These are phyloP conservation scores for Poecilia wingei DNA, from an alignment of 2,797 vertebrate genomes.

Conservation along the genomic window DNA sequence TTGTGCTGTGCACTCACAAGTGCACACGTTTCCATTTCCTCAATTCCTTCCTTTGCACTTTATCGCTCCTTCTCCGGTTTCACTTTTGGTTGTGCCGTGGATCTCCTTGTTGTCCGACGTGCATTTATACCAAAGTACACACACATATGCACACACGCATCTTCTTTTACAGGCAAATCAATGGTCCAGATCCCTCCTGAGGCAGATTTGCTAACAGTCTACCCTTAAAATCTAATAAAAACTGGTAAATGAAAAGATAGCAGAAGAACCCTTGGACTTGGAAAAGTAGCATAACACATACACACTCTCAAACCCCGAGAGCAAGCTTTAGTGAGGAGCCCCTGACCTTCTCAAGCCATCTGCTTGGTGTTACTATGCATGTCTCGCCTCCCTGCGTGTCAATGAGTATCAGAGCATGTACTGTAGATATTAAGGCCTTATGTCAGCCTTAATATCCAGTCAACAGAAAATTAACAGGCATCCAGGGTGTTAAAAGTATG, in stretches of 20 bases:
- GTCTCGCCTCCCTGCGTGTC: constrained; percentile 53
- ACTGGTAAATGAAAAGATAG: constrained; percentile 69
- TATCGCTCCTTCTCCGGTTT: constrained; percentile 21
- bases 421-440: constrained; percentile 54
- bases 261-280: constrained; percentile 52
- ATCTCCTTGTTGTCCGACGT: background rate
- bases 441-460: constrained; percentile 52
- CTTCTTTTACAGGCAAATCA: constrained; percentile 51
- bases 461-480: constrained; percentile 44
- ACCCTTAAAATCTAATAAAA: constrained; percentile 75
- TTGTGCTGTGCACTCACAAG: constrained; percentile 12
- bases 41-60: constrained; percentile 15
- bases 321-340: constrained; percentile 52
- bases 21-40: constrained; percentile 17
- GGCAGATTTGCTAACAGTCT: constrained; percentile 50
- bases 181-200: constrained; percentile 39
- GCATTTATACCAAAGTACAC: constrained; percentile 8
- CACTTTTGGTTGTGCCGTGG: constrained; percentile 14
- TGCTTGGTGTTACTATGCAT: constrained; percentile 56
- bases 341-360: constrained; percentile 76
- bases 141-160: constrained; percentile 7
- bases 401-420: constrained; percentile 56
- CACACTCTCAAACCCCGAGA: constrained; percentile 32
- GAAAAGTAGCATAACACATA: constrained; percentile 48
- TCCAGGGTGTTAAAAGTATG: constrained; percentile 15